Base-by-base conservation (phyloP, 2,113 vertebrate genomes). In the Cepphus grylle region DNA sequence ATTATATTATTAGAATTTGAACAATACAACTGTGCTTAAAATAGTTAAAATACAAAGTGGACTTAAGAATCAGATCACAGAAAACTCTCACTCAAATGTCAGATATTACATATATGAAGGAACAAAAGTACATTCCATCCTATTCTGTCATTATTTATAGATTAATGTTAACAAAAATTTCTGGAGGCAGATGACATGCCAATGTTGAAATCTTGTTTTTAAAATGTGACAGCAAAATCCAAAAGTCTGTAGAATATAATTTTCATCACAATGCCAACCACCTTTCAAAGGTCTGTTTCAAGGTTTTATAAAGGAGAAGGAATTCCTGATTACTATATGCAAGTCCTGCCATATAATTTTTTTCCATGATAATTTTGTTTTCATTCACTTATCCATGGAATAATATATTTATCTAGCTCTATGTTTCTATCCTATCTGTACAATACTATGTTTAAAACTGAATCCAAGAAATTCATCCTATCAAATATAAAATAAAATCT, bases 1-100 rank as follows among this genome's bases (percentile, higher is more conserved):
- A 96, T 74, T 73, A 96, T 83, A 93, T 96, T 93, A 97, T 63
- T 71, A 97, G 77, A 97, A 96, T 88, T 96, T 61, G 81, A 97
- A 87, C 83, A 93, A 95, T 88, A 87, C 30, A 92, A 53, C 78
- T 91, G 27, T 59, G 81, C 62, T 95, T 85, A 78, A 91, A 93
- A 86, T 27, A 69, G 50, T 40, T 76, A 93, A 88, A 89, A 74
- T 67, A 91, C 58, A 93, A 93, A 94, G 66, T 94, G 90, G 82
- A 80, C 94, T 94, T 74, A 86, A 97, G 92, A 97, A 29, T 85
- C 59, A 67, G 66, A 92, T 71, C 22, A 59, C 71, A 93, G 50
- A 93, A 91, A 95, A 92, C 20, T 90, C 86, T 97, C 65, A 59
- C 42, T 97, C 79, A 96, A 92, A 97, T 94, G 76, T 93, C 84